Base-by-base conservation (phyloP, 37 sponge, comb jelly and placozoan genomes). In the Ephydatia muelleri region DNA sequence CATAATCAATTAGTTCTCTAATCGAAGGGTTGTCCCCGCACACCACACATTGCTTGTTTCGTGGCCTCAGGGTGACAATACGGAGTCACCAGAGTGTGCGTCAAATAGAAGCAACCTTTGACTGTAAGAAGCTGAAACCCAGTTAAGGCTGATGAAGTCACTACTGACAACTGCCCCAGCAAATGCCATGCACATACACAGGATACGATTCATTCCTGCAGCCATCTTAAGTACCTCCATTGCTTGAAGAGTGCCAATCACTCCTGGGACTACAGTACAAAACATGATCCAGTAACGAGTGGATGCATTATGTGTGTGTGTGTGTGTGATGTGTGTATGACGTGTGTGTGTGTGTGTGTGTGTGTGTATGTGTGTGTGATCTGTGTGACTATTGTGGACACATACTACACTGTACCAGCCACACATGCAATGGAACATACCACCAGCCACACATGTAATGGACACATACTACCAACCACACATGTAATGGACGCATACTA, bases 211-310 rank as follows among this genome's bases (percentile, higher is more conserved):
- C 19, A 83, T 79, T 43, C 80, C 84, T 27, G 87, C 26, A 43
- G 82, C 72, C 19, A 97, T 88, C 84, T 94, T 97, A 48, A 99
- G 33, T 14, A 80, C 94, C 49, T 99, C 99, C 27, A 91, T 43
- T 4, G 99, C 99, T 81, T 99, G 99, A 37, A 97, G 77, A 13
- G 75, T 83, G 3, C 99, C 99, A 43, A 99, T 93, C 8, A 99
- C 48, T 0, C 99, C 99, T 13, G 99, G 96, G 16, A 99, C 96
- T 91, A 80, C 38, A 72, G 79, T n/a, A 70, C 3, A 12, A 34
- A 68, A 30, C 49, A n/a, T n/a, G n/a, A n/a, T n/a, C n/a, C n/a
- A n/a, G n/a, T n/a, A n/a, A n/a, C n/a, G n/a, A n/a, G n/a, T n/a
- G n/a, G n/a, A n/a, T n/a, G n/a, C n/a, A n/a, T n/a, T n/a, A n/a